Evolutionary conservation across 2,888 invertebrate genomes (phyloP), one percentile per base, ranked within the genome.

Genomic region (Melangyna quadrimaculata): DNA sequence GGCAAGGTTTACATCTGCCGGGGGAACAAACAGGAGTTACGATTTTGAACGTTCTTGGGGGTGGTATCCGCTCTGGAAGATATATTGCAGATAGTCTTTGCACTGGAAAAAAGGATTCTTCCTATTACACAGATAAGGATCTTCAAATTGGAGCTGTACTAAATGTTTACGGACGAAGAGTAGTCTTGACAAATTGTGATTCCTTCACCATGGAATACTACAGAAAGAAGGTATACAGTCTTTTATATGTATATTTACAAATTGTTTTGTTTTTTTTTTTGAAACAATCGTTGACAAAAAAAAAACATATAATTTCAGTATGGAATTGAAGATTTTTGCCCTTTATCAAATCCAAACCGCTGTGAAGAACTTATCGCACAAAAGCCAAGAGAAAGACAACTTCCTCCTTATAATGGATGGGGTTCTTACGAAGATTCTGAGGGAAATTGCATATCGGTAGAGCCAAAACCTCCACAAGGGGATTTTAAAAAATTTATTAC

Each of bases 331-430:
- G 90, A 91, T 53, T 92, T 92, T 45, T 88, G 88, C 0, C 87
- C 90, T 0, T 88, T 90, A 14, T 75, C 88, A 0, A 77, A 89
- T 59, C 92, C 92, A 0, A 86, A 78, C 4, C 88, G 89, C 8
- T 87, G 87, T 3, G 89, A 90, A 63, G 89, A 90, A 8, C 89
- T 88, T 61, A 75, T 10, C 32, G 75, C 77, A 22, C 87, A 19
- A 22, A 88, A 29, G 37, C 69, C 29, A 73, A 78, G 71, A 5
- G 88, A 91, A 48, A 89, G 90, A 1, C 87, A 89, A 87, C 90
- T 96, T 55, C 98, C 98, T 0, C 98, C 98, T 0, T 98, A 97
- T 94, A 98, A 98, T 90, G 98, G 98, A 3, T 97, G 95, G 92
- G 98, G 98, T 0, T 95, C 95, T 0, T 96, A 97, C 90, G 97